Base-by-base conservation (phyloP, 1,140 invertebrate species). In the Drosophila kikkawai region DNA sequence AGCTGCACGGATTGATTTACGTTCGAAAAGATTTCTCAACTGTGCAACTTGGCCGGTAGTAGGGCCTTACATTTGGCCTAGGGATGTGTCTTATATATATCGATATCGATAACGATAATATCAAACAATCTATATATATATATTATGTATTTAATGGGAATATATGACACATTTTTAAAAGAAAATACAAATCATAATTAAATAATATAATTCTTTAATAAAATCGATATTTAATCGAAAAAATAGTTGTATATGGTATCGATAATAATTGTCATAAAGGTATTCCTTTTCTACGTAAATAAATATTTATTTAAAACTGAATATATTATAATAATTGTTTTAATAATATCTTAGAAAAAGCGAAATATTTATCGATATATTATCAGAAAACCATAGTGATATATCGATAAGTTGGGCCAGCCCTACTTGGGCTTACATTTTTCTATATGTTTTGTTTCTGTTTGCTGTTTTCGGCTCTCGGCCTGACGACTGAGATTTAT, bases 11-110 rank as follows among this genome's bases (percentile, higher is more conserved):
- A 91, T 91, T 91, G 90, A 91, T 91, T 91, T 91, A 91, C 90
- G 90, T 91, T 91, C 90, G 90, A 91, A 91, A 91, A 91, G 90
- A 91, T 91, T 91, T 91, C 82, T 91, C 74, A 86, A 91, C 81
- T 87, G 75, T 88, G 80, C 57, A 73, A 53, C 29, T 64, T 57
- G 44, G 41, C 13, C 51, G 36, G 51, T 37, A 48, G 47, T 48
- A 5, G 22, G 34, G 12, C 0, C 5, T 4, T 42, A 29, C 17
- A 3, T 17, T 19, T 3, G 50, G 9, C 7, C 36, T 56, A 56
- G 53, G 36, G 53, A 56, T 56, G 53, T n/a, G 53, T 1, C 19
- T 3, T 2, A 15, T 3, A 39, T 22, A 26, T 22, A 56, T 39
- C 12, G 17, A 36, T 48, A 26, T n/a, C 9, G 15, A 13, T 51